Evolutionary conservation across 2,888 invertebrate species (phyloP), one percentile per base, ranked within the genome.

Genomic region (Diachrysia chrysitis): DNA sequence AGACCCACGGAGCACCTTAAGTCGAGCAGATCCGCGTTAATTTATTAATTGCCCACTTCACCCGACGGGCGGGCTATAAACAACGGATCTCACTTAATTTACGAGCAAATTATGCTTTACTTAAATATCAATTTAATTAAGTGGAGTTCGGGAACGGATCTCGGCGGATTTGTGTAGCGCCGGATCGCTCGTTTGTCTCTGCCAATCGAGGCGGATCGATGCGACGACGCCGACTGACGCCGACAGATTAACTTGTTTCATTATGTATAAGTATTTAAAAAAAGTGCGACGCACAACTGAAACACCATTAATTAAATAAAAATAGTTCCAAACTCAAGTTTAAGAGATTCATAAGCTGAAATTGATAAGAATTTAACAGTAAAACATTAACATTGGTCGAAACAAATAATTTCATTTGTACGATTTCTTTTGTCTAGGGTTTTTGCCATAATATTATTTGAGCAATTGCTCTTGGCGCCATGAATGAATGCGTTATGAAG

Each of bases 61-160:
- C 92, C 89, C 92, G 86, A 83, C 85, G 85, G 88, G 86, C 83
- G 85, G 79, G 90, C 92, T 92, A 94, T 95, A 94, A 95, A 95
- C 94, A 95, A 95, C 90, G 91, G 88, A 93, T 94, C 93, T 93
- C 90, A 89, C 93, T 94, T 95, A 95, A 95, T 94, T 94, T 94
- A 95, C 94, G 94, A 94, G 92, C 91, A 89, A 95, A 95, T 95
- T 95, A 94, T 95, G 92, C 94, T 94, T 93, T 93, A 93, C 94
- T 95, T 95, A 94, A 95, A 95, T 95, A 95, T 95, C 95, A 95
- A 95, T 95, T 95, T 95, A 95, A 94, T 95, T 95, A 94, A 95
- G 93, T 93, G 90, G 87, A 90, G 91, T 92, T 93, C 88, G 89
- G 86, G 86, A 88, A 84, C 78, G 89, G 89, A 90, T 93, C 90